A percentile compares a stretch with the other conserved stretches of the same genome.
These are phyloP conservation scores for Eupithecia tripunctaria DNA, from an alignment of 2,888 invertebrate genomes.

Conservation along the genomic window DNA sequence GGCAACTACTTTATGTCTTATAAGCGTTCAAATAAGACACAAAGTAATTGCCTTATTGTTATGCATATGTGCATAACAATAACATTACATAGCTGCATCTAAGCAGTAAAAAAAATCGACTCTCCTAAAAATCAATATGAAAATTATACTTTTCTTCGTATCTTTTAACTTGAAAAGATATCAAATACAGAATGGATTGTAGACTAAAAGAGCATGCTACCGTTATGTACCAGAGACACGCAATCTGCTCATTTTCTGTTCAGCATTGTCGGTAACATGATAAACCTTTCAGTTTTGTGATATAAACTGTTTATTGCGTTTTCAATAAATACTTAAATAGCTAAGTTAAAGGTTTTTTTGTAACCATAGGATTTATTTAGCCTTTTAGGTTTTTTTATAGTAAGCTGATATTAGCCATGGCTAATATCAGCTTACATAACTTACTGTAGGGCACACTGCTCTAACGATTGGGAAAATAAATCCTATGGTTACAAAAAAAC, in stretches of 20 bases:
- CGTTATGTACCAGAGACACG: constrained; percentile 38
- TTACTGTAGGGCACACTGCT: no score
- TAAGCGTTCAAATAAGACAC: no score
- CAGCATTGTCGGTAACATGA: constrained; percentile 27
- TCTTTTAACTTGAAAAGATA: background rate
- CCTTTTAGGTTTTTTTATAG: no score
- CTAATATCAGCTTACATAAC: no score
- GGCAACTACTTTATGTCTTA: no score
- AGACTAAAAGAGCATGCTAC: constrained; percentile 23
- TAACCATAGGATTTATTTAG: background rate
- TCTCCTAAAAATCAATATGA: background rate
- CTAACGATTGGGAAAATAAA: no score
- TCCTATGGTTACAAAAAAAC: no score
- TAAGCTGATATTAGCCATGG: no score
- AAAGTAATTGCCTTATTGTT: no score
- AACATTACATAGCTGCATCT: no score
- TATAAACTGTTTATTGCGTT: constrained; percentile 1
- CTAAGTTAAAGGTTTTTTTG: background rate
- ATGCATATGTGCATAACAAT: no score
- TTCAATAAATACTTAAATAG: background rate
- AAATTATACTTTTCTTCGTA: background rate
- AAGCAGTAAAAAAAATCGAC: background rate
- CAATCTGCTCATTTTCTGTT: constrained; percentile 36
- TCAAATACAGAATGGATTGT: constrained; percentile 2
- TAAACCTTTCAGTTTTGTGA: constrained; percentile 32